Evolutionary conservation across 1,140 invertebrate genomes (phyloP), one percentile per base, ranked within the genome.

Genomic region (Sinonovacula constricta): DNA sequence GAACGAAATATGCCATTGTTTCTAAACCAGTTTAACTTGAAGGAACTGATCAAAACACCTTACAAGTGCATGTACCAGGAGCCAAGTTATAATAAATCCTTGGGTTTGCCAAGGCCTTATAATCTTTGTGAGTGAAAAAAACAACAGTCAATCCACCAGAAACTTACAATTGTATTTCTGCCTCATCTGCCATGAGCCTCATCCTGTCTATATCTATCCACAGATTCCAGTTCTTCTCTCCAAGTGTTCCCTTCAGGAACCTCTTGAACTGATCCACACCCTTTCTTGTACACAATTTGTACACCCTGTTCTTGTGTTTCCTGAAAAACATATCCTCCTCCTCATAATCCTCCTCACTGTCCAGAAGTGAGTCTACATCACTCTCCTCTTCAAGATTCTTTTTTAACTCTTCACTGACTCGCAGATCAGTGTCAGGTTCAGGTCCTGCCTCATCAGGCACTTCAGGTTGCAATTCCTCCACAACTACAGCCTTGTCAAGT

Each of bases 261-360:
- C 75, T 63, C 75, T 88, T 88, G 74, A 91, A 91, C 66, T 88
- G 79, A 33, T 86, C 79, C 28, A 90, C 85, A 30, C 90, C 90
- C 54, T 87, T 88, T 53, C 76, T 75, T 18, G 66, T 81, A 10
- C 65, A 82, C 34, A 91, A 63, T 45, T 79, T 80, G 63, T 85
- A 81, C 15, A 79, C 82, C 57, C 86, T 88, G 10, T 66, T 39
- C 49, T 84, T 87, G 71, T 86, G 74, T 71, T 82, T 81, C 30
- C 84, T 59, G 80, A 83, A 86, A 74, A 88, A 87, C 14, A 59
- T 77, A 60, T 90, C 88, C 31, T 71, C 24, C 39, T 89, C 90
- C 67, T 91, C 90, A 80, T 90, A 88, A 82, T 90, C 89, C 18
- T 90, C 89, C 28, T 90, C 90, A 81, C 88, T 90, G 60, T 87